Base-by-base conservation (phyloP, 2,888 invertebrate genomes). In the Habrosyne pyritoides region DNA sequence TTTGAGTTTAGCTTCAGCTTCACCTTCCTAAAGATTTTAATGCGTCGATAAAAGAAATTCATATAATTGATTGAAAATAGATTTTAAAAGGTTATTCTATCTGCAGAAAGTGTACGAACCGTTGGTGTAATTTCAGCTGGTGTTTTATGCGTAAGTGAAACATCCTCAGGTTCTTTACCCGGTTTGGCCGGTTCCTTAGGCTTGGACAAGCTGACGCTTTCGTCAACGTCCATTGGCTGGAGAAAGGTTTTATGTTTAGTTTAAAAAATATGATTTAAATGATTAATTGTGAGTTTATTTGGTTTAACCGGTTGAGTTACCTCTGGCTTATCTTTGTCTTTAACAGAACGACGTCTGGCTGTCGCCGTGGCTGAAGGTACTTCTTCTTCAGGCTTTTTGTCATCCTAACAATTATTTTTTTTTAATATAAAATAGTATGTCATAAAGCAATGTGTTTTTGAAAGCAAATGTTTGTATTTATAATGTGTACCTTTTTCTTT, bases 81-180 rank as follows among this genome's bases (percentile, higher is more conserved):
- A 10, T 47, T 14, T 18, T 8, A 46, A 21, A 10, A 10, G 4
- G 4, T 21, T 47, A n/a, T 18, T 21, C 48, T 12, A 52, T 28
- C 26, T 50, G 48, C 56, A 22, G 14, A 49, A 10, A 22, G 21
- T 59, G 33, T 87, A 91, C 91, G 56, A 81, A 92, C 92, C 92
- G 92, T 91, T 22, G 85, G 91, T 66, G 76, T 86, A 54, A 81
- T 89, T 70, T 91, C 88, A 55, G 91, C 86, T 21, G 91, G 91
- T 75, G 90, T 91, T 84, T 89, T 92, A 71, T 92, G 92, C 80
- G 90, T 90, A 42, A 91, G 86, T 53, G 89, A 86, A 62, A 91
- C 91, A 1, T 91, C 88, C 75, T 91, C 92, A 53, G 92, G 91
- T 67, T 86, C 83, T 61, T 86, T 75, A 56, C 81, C 90, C 68